Evolutionary conservation across 2,113 vertebrate genomes (phyloP).

Genomic region (Felis chaus): DNA sequence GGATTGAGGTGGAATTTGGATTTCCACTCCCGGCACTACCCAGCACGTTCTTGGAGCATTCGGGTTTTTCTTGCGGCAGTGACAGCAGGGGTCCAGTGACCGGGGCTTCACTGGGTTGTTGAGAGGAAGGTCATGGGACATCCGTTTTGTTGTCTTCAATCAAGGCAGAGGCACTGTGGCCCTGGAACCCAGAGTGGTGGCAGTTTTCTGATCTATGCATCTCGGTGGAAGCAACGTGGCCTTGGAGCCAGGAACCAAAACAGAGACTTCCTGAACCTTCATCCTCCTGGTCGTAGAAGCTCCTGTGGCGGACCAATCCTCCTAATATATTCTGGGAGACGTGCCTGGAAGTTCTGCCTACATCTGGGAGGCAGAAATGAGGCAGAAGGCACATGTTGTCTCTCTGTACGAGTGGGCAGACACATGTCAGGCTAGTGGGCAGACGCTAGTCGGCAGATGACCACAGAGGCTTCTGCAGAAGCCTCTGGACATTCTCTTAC

Average conservation of each 20-base stretch:
- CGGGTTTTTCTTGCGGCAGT: neutral
- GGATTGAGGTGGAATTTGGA: neutral
- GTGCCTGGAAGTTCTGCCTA: neutral
- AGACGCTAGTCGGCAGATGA: neutral
- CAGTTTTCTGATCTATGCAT: neutral
- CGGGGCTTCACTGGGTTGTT: neutral
- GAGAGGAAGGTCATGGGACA: neutral
- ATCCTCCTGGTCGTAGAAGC: neutral
- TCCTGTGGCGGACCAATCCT: neutral
- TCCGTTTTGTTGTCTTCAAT: neutral
- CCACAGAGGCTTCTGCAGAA: neutral
- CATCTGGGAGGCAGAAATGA: neutral
- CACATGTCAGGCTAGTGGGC: neutral
- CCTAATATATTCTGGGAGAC: neutral
- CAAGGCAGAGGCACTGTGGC: neutral
- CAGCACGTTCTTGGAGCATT: neutral
- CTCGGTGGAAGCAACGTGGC: neutral
- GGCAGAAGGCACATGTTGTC: neutral
- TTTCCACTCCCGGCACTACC: neutral
- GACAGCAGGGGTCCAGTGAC: neutral
- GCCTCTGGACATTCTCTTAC: neutral
- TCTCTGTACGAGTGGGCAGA: neutral
- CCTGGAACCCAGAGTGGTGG: neutral
- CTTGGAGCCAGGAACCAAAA: neutral
- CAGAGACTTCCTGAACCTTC: neutral